A percentile compares a stretch with the other conserved stretches of the same genome.
These are phyloP conservation scores for Brenthis hecate DNA, from an alignment of 2,888 invertebrate species.

Conservation along the genomic window DNA sequence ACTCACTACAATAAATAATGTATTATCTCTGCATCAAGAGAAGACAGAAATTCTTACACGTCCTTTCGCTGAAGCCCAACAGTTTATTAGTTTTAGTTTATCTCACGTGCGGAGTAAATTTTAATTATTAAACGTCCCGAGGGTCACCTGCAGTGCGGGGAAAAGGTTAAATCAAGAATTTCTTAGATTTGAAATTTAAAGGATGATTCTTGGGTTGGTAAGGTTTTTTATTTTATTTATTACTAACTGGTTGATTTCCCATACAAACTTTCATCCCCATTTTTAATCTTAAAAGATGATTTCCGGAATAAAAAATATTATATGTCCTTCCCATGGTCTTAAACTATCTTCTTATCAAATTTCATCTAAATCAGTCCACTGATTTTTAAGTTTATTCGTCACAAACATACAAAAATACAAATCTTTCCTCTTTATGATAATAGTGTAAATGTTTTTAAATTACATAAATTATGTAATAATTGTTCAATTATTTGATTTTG, in stretches of 20 bases:
- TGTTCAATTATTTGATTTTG: no score
- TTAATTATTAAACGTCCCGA: constrained; percentile 43
- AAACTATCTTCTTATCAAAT: no score
- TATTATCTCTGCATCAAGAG: constrained; percentile 73
- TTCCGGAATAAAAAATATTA: no score
- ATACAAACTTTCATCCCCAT: no score
- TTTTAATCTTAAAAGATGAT: no score
- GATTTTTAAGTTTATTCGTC: no score
- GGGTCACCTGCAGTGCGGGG: constrained; percentile 28
- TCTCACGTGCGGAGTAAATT: constrained; percentile 44
- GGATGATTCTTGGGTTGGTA: neutral
- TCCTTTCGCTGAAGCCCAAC: constrained; percentile 66
- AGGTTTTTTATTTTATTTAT: neutral
- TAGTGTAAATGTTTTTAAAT: no score
- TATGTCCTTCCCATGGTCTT: no score
- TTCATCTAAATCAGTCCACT: no score
- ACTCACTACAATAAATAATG: constrained; percentile 72
- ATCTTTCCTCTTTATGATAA: no score
- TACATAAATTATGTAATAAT: no score
- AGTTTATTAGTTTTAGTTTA: constrained; percentile 57
- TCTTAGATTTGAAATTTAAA: constrained; percentile 11
- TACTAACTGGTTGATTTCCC: neutral
- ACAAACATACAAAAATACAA: no score
- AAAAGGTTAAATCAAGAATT: constrained; percentile 11
- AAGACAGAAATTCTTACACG: constrained; percentile 78